phyloP scores from a whole-genome alignment of 2,888 invertebrate genomes.

The Orchesella flavescens region DNA sequence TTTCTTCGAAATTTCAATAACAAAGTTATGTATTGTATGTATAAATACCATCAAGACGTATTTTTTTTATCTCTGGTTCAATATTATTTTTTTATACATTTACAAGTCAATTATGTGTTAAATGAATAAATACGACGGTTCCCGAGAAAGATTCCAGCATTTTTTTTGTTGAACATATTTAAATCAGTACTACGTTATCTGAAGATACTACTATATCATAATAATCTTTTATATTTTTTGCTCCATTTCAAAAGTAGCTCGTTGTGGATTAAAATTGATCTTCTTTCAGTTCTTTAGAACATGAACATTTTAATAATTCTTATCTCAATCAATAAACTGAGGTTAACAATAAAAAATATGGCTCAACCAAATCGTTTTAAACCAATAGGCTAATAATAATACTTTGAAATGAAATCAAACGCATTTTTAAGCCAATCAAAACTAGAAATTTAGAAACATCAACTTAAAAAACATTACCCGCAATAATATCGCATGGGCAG shows the following conservation, averaged over 20 bases:
- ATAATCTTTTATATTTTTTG: too few species aligned
- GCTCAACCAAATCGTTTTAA: background rate
- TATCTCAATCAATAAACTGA: background rate
- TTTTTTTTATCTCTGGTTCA: conserved; percentile 18
- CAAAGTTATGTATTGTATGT: conserved; percentile 42
- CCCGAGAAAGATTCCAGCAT: conserved; percentile 39
- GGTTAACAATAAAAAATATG: background rate
- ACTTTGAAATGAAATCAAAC: background rate
- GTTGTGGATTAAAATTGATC: too few species aligned
- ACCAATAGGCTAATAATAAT: too few species aligned
- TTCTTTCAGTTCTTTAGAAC: too few species aligned
- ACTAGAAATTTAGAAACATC: background rate
- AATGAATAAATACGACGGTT: conserved; percentile 48
- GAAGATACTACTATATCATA: background rate
- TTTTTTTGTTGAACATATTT: conserved; percentile 13
- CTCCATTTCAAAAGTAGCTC: too few species aligned
- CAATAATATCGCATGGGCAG: conserved; percentile 34
- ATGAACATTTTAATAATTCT: too few species aligned
- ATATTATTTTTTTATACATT: conserved; percentile 22
- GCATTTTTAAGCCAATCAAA: background rate
- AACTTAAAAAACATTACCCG: conserved; percentile 39
- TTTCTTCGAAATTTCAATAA: conserved; percentile 40
- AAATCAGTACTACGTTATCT: background rate
- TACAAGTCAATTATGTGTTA: conserved; percentile 37
- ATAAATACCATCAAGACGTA: conserved; percentile 38